Evolutionary conservation across 2,888 invertebrate species (phyloP).

Genomic region (Drosophila leonis): DNA sequence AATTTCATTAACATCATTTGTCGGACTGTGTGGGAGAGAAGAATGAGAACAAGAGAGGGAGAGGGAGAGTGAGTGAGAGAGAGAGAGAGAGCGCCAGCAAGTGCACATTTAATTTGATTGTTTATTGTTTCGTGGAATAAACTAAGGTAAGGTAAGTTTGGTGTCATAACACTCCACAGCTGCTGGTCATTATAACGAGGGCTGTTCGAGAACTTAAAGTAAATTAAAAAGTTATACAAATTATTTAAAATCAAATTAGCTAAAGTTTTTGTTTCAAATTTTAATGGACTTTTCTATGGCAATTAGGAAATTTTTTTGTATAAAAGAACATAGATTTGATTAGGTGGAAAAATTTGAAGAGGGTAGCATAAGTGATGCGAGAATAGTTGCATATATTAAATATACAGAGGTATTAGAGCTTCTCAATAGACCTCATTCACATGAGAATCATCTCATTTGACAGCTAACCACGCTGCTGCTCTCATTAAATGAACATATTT

Average conservation of each 20-base stretch:
- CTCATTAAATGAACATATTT: constrained; percentile 22
- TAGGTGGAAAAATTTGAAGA: not conserved
- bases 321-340: not conserved
- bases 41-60: not conserved
- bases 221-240: constrained; percentile 51
- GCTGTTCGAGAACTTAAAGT: constrained; percentile 24
- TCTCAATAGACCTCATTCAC: not conserved
- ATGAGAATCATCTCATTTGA: not conserved
- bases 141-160: not conserved
- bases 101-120: constrained; percentile 65
- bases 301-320: not conserved
- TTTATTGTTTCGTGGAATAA: constrained; percentile 45
- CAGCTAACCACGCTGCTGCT: not conserved
- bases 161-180: constrained; percentile 40
- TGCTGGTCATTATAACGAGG: constrained; percentile 21
- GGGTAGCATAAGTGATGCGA: not conserved
- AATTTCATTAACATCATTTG: constrained; percentile 68
- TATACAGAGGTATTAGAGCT: not conserved
- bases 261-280: constrained; percentile 6
- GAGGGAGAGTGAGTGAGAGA: not conserved
- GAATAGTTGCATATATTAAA: not conserved
- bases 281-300: not conserved
- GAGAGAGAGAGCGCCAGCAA: not conserved
- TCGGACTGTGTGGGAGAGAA: constrained; percentile 5
- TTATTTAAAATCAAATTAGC: constrained; percentile 27